Percentiles rank a stretch among this genome's conserved stretches.
Evolutionary conservation across 2,888 invertebrate genomes (phyloP).

Genomic region (Poecilobothrus nobilitatus): DNA sequence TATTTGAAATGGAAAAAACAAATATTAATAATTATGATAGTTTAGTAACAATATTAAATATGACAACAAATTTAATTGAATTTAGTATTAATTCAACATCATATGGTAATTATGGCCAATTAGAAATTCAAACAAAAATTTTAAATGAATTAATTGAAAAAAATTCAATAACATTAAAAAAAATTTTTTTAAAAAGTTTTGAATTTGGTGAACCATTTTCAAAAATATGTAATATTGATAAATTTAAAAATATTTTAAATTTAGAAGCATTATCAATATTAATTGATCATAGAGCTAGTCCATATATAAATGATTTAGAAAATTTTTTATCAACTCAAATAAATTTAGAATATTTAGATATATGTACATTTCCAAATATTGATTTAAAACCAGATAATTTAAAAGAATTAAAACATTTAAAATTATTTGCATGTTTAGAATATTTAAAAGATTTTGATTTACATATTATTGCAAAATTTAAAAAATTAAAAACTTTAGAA

Average conservation of each 20-base stretch:
- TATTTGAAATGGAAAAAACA: background rate
- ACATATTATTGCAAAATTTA: background rate
- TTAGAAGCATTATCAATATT: background rate
- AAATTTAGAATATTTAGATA: background rate
- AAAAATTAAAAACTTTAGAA: background rate
- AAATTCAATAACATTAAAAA: background rate
- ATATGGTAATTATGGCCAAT: background rate
- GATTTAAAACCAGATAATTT: background rate
- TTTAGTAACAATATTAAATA: background rate
- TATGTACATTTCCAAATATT: background rate
- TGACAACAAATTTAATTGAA: slow-evolving; percentile 10
- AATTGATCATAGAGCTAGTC: background rate
- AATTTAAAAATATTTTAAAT: background rate
- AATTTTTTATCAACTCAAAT: background rate
- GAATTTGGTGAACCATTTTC: slow-evolving; percentile 1
- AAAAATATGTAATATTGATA: background rate
- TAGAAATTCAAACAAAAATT: background rate
- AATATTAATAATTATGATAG: slow-evolving; percentile 7
- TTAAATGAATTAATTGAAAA: background rate
- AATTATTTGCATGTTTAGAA: background rate
- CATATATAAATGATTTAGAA: background rate
- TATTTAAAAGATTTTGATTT: background rate
- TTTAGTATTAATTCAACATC: slow-evolving; percentile 5
- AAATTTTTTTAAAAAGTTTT: background rate
- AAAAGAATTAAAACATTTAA: background rate